Evolutionary conservation across 2,797 vertebrate genomes (phyloP).

Genomic region (Heterohyrax brucei): DNA sequence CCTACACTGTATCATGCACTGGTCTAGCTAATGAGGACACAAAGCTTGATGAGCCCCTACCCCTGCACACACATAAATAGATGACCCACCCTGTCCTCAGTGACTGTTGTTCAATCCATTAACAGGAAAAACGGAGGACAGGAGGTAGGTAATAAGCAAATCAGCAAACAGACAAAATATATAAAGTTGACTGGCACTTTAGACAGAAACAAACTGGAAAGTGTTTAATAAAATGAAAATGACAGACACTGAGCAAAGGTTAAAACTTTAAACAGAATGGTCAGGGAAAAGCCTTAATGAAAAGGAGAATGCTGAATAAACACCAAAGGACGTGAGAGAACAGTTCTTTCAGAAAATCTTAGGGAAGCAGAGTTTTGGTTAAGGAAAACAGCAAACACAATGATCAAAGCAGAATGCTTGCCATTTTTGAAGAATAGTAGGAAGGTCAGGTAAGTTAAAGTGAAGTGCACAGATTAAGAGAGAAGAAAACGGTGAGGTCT

Average conservation of each 20-base stretch:
- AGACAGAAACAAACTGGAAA: not conserved
- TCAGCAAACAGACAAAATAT: not conserved
- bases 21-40: not conserved
- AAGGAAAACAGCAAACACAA: not conserved
- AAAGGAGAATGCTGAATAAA: slow-evolving; percentile 4
- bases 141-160: not conserved
- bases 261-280: not conserved
- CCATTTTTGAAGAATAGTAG: not conserved
- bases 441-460: not conserved
- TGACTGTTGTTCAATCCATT: not conserved
- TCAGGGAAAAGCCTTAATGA: not conserved
- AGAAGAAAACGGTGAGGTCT: not conserved
- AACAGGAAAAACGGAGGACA: not conserved
- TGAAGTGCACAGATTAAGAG: not conserved
- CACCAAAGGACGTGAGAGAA: not conserved
- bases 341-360: not conserved
- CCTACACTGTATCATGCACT: not conserved
- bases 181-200: not conserved
- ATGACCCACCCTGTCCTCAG: not conserved
- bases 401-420: not conserved
- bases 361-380: not conserved
- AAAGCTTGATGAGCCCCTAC: not conserved
- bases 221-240: not conserved
- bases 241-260: not conserved
- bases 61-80: not conserved